Base-by-base conservation (phyloP, 2,113 vertebrate genomes). In the Oplegnathus fasciatus region DNA sequence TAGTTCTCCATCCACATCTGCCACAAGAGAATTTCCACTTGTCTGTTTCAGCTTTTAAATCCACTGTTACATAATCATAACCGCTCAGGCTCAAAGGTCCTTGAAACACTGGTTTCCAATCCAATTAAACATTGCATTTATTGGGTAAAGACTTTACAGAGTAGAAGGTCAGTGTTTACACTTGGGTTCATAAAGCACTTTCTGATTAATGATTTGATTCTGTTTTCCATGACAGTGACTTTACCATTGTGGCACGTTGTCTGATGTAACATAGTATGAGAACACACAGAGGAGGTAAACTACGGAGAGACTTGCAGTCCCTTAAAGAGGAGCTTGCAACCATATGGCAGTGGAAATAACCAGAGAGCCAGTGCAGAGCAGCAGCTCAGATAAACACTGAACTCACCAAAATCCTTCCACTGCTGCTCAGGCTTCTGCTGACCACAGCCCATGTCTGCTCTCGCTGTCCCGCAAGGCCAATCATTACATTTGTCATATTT, bases 1-100 rank as follows among this genome's bases (percentile, higher is more conserved):
- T 88, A 9, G 81, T 86, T 84, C 83, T 86, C 76, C 1, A 24
- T 87, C 57, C 86, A 83, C 78, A 78, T 93, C 87, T 79, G 85
- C 88, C 85, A 85, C 85, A 77, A 78, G 85, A 84, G 67, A 81
- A 89, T 89, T 88, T 89, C 83, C 79, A 85, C 84, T 89, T 88
- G 77, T 89, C 89, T 85, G 73, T 75, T 83, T 90, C 73, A 42
- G 65, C 75, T 83, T 86, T 88, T 80, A 85, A 90, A 73, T 75
- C 32, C 32, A 7, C 24, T 60, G 72, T 93, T 89, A 83, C 84
- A 83, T 89, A 92, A 91, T 80, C 28, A 14, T 48, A 77, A 75
- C 60, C 18, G 48, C 70, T 78, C 57, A 17, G 48, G 32, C 82
- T 70, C 58, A 71, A 44, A 76, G 37, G 17, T 57, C 78, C 71